phyloP scores from a whole-genome alignment of 1,140 invertebrate species.

The Eupristina koningsbergeri region DNA sequence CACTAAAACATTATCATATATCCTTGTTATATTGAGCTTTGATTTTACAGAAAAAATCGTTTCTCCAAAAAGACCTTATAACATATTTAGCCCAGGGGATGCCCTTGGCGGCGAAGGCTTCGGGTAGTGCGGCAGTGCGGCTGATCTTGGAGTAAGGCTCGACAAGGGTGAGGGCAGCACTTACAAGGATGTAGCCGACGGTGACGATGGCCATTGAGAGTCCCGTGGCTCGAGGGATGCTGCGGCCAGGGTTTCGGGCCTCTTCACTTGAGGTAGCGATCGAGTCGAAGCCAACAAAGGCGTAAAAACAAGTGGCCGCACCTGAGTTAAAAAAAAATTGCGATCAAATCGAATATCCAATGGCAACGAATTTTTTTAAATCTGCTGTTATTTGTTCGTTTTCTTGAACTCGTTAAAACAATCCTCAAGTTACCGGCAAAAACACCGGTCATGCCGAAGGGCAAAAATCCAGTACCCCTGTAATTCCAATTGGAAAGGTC shows the following conservation, averaged over 20 bases:
- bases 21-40: too few relatives aligned
- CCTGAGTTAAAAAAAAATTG: too few relatives aligned
- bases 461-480: constrained; percentile 83
- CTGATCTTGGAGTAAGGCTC: constrained; percentile 84
- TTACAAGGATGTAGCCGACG: constrained; percentile 85
- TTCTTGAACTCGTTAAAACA: background rate
- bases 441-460: constrained; percentile 85
- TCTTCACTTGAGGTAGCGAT: constrained; percentile 91
- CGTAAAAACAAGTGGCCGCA: constrained; percentile 92
- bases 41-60: too few relatives aligned
- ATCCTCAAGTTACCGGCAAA: constrained; percentile 70
- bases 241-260: constrained; percentile 83
- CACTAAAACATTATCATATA: too few relatives aligned
- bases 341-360: too few relatives aligned
- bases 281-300: constrained; percentile 90
- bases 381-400: too few relatives aligned
- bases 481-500: constrained; percentile 86
- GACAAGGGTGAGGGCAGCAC: constrained; percentile 86
- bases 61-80: constrained; percentile 75
- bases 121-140: constrained; percentile 86
- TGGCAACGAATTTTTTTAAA: too few relatives aligned
- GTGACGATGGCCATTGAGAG: constrained; percentile 86
- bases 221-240: constrained; percentile 87
- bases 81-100: constrained; percentile 90
- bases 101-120: constrained; percentile 83